A percentile compares a stretch with the other conserved stretches of the same genome.
Evolutionary conservation across 2,888 invertebrate genomes (phyloP).

Genomic region (Agrotis puta): DNA sequence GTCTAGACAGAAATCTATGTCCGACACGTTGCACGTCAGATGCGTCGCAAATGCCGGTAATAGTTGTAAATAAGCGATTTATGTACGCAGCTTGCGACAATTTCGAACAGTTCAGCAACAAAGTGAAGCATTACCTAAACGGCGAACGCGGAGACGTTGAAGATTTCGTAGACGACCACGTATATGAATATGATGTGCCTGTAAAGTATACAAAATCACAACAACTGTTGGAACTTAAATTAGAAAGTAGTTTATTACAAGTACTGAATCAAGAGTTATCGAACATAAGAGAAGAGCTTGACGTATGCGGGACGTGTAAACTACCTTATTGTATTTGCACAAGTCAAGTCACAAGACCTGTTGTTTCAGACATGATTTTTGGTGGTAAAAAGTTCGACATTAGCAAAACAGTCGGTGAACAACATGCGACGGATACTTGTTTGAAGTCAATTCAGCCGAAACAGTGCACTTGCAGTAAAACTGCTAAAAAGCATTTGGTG

Average conservation of each 20-base stretch:
- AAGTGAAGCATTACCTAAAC: constrained; percentile 76
- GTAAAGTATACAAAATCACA: constrained; percentile 74
- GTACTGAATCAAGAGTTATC: constrained; percentile 80
- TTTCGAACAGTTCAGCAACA: constrained; percentile 78
- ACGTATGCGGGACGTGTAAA: constrained; percentile 75
- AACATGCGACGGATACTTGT: constrained; percentile 80
- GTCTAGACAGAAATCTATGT: constrained; percentile 77
- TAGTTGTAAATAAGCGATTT: constrained; percentile 82
- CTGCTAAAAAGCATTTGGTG: constrained; percentile 77
- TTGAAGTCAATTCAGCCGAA: constrained; percentile 74
- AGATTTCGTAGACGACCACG: constrained; percentile 77
- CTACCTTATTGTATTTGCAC: constrained; percentile 66
- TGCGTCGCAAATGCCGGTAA: constrained; percentile 82
- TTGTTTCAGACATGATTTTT: not conserved
- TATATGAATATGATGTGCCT: constrained; percentile 77
- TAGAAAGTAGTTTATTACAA: constrained; percentile 83
- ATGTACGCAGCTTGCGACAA: constrained; percentile 86
- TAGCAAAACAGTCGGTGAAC: not conserved
- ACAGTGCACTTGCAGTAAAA: constrained; percentile 76
- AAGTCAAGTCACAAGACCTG: not conserved
- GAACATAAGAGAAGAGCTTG: constrained; percentile 72
- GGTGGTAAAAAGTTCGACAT: not conserved
- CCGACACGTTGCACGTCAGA: constrained; percentile 81
- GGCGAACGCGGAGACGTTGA: constrained; percentile 75
- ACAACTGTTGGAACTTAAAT: constrained; percentile 75